Conservation (phyloP, 92 coral and sea anemone genomes). For the Chrysogorgia sp. region DNA sequence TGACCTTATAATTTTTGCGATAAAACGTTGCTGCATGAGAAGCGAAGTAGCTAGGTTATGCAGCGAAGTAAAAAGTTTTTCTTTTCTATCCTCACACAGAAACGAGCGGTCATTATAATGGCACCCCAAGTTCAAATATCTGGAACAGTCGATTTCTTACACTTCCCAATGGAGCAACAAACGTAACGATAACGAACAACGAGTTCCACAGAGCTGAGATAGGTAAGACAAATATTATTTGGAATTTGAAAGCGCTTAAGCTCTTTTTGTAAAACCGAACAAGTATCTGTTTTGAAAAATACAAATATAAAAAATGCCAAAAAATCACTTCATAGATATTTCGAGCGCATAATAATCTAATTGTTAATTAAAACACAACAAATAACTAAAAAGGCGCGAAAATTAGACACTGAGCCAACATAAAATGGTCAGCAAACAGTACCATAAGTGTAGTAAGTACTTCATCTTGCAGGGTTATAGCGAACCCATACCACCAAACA, state of each 20-base stretch:
- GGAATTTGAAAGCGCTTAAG: neutral
- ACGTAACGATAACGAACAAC: conserved; percentile 12
- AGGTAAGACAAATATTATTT: conserved; percentile 4
- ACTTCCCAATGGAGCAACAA: conserved; percentile 60
- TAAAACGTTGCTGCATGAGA: neutral
- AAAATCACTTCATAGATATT: no score
- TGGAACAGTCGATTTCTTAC: conserved; percentile 84
- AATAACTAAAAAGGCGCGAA: no score
- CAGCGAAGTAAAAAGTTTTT: no score
- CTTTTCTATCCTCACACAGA: no score
- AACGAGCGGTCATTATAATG: neutral
- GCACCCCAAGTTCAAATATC: conserved; percentile 72
- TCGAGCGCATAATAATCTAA: no score
- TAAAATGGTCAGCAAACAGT: no score
- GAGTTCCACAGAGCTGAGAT: conserved; percentile 1
- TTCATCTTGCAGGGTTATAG: no score
- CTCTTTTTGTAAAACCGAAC: neutral
- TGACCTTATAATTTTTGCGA: neutral
- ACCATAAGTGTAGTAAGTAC: no score
- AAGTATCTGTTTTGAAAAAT: neutral
- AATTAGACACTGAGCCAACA: no score
- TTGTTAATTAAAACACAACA: no score
- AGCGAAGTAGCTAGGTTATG: neutral
- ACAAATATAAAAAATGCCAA: neutral
- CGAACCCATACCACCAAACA: no score